phyloP scores from a whole-genome alignment of 23 tunicate genomes.

The Trididemnum clinides region DNA sequence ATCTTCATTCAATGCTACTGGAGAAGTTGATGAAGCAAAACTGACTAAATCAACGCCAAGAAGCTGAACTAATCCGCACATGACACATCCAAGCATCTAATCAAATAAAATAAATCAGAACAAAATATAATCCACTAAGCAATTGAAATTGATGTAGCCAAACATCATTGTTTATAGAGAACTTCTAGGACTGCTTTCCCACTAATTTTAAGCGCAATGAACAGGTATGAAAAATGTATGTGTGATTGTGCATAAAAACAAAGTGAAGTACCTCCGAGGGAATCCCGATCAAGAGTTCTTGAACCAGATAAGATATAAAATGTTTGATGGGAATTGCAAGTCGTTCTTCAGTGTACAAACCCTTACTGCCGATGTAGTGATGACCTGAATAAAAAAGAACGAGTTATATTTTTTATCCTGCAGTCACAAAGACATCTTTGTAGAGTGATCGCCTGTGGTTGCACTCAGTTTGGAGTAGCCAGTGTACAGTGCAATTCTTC shows the following conservation, averaged over 20 bases:
- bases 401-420: too few relatives aligned
- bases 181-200: too few relatives aligned
- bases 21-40: conserved; percentile 17
- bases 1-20: conserved; percentile 14
- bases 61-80: conserved; percentile 50
- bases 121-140: neutral
- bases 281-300: conserved; percentile 89
- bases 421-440: too few relatives aligned
- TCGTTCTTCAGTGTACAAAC: conserved; percentile 81
- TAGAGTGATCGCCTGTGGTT: too few relatives aligned
- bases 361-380: conserved; percentile 68
- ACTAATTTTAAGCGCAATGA: too few relatives aligned
- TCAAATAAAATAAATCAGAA: neutral
- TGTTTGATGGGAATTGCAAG: conserved; percentile 89
- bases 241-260: too few relatives aligned
- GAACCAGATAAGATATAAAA: conserved; percentile 87
- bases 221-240: too few relatives aligned
- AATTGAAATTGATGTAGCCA: too few relatives aligned
- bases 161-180: too few relatives aligned
- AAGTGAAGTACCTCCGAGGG: conserved; percentile 89
- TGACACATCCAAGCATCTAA: conserved; percentile 67
- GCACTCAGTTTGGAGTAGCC: too few relatives aligned
- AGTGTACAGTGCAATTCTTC: too few relatives aligned
- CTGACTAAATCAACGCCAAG: conserved; percentile 56
- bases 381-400: conserved; percentile 43